Percentiles rank a stretch among this genome's conserved stretches.
phyloP scores from a whole-genome alignment of 2,113 vertebrate species.

The Saccopteryx bilineata region DNA sequence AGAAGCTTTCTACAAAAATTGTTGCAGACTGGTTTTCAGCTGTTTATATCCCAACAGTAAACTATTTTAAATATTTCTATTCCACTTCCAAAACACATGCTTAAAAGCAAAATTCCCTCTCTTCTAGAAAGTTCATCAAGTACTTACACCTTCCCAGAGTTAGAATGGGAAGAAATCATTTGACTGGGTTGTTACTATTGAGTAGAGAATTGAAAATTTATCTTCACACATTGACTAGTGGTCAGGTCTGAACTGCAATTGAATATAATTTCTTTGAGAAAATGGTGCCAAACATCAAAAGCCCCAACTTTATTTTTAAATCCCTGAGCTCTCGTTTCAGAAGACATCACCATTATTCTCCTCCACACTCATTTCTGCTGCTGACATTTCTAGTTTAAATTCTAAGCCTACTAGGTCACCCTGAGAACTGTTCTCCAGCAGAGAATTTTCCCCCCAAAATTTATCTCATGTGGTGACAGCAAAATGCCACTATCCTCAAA shows the following conservation, averaged over 20 bases:
- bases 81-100: not conserved
- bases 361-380: constrained; percentile 15
- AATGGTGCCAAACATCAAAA: constrained; percentile 56
- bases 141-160: not conserved
- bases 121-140: not conserved
- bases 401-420: constrained; percentile 68
- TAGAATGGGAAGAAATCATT: not conserved
- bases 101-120: not conserved
- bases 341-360: constrained; percentile 41
- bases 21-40: not conserved
- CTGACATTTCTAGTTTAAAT: constrained; percentile 74
- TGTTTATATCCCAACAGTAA: not conserved
- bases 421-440: constrained; percentile 62
- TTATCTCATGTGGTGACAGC: constrained; percentile 49
- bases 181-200: not conserved
- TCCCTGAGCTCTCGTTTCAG: not conserved
- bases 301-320: constrained; percentile 28
- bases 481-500: constrained; percentile 67
- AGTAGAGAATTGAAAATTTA: constrained; percentile 32
- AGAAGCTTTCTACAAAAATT: not conserved
- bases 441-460: constrained; percentile 48
- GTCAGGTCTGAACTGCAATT: constrained; percentile 26
- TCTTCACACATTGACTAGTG: not conserved
- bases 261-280: constrained; percentile 54
- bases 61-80: constrained; percentile 28